A percentile compares a stretch with the other conserved stretches of the same genome.
Conservation (phyloP, 2,113 vertebrate species). For the Sardina pilchardus region DNA sequence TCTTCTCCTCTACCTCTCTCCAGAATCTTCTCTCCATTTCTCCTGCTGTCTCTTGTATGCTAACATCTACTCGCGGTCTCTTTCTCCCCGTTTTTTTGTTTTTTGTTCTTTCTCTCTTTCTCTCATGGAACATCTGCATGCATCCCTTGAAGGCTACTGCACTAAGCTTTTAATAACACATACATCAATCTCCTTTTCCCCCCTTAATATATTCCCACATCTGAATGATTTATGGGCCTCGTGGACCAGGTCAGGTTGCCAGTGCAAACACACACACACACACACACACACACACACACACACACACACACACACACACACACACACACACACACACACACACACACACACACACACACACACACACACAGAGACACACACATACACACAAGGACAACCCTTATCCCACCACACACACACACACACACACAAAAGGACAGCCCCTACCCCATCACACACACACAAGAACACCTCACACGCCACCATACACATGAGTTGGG, state of each 20-base stretch:
- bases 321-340: not conserved
- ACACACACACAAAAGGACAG: not conserved
- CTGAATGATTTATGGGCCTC: conserved; percentile 27
- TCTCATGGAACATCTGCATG: conserved; percentile 25
- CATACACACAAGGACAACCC: not conserved
- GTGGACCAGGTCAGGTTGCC: conserved; percentile 28
- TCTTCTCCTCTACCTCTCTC: not conserved
- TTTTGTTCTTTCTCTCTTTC: conserved; percentile 42
- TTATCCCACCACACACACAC: not conserved
- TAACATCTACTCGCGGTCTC: conserved; percentile 8
- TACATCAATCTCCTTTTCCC: conserved; percentile 37
- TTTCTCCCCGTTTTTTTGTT: conserved; percentile 31
- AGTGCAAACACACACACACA: not conserved
- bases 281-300: conserved; percentile 4
- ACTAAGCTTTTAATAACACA: not conserved
- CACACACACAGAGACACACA: not conserved
- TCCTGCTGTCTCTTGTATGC: not conserved
- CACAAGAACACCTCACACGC: not conserved
- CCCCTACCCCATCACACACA: too few species aligned
- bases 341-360: not conserved
- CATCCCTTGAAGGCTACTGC: not conserved
- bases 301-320: not conserved
- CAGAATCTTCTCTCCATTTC: not conserved
- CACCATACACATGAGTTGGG: not conserved
- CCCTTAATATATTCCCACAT: conserved; percentile 20